Percentiles rank a stretch among this genome's conserved stretches.
phyloP scores from a whole-genome alignment of 2,888 invertebrate genomes.

The Phalangium opilio region DNA sequence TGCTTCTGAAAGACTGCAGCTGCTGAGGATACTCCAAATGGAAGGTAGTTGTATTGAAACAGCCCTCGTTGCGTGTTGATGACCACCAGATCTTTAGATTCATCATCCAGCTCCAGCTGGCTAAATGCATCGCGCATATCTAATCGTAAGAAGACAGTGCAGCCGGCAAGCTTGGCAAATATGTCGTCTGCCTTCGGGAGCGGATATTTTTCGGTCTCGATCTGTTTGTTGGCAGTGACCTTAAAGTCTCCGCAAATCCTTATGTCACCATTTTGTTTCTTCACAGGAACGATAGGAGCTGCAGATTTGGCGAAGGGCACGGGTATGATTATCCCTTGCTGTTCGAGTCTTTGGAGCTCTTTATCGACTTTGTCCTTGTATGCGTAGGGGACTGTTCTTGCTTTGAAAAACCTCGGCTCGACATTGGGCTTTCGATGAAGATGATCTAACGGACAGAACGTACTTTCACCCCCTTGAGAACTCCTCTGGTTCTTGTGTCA shows the following conservation, averaged over 20 bases:
- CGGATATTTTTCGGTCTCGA: neutral
- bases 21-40: neutral
- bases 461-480: too few relatives aligned
- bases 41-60: neutral
- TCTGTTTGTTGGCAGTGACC: neutral
- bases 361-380: neutral
- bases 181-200: conserved; percentile 3
- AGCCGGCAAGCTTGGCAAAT: neutral
- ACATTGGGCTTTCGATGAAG: too few relatives aligned
- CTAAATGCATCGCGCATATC: neutral
- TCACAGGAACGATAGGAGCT: conserved; percentile 6
- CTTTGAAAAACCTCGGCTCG: conserved; percentile 26
- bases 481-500: too few relatives aligned
- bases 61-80: conserved; percentile 4
- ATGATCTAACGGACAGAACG: too few relatives aligned
- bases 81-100: neutral
- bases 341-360: conserved; percentile 21
- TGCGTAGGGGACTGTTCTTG: conserved; percentile 14
- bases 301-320: conserved; percentile 1
- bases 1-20: conserved; percentile 5
- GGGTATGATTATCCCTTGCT: neutral
- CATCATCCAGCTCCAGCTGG: neutral
- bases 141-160: neutral
- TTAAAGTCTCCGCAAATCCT: conserved; percentile 1
- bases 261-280: neutral